Percentiles rank a stretch among this genome's conserved stretches.
These are phyloP conservation scores for Herminia tarsipennalis DNA, from an alignment of 2,888 invertebrate species.

Conservation along the genomic window DNA sequence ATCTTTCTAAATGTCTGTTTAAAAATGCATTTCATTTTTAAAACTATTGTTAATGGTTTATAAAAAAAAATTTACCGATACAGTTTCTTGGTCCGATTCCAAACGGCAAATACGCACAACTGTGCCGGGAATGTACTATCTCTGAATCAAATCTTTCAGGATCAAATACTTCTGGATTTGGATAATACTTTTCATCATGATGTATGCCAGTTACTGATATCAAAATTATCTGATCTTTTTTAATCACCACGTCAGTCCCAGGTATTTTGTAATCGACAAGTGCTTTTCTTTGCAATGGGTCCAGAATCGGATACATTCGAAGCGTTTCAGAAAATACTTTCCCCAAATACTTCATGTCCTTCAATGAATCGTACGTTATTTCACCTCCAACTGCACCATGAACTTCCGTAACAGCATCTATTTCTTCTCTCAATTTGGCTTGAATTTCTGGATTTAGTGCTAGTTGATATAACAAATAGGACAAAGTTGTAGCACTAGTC, in stretches of 20 bases:
- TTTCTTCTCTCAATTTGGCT: constrained; percentile 54
- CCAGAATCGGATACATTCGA: constrained; percentile 72
- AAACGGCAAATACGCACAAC: constrained; percentile 67
- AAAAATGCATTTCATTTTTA: too few relatives aligned
- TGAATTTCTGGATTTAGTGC: constrained; percentile 65
- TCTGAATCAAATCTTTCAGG: constrained; percentile 72
- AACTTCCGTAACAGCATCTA: constrained; percentile 53
- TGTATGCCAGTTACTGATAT: constrained; percentile 66
- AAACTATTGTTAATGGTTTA: too few relatives aligned
- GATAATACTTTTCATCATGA: constrained; percentile 66
- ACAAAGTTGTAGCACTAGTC: constrained; percentile 69
- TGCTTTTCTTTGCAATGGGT: constrained; percentile 62
- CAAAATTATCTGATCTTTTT: constrained; percentile 56
- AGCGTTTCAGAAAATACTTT: constrained; percentile 64
- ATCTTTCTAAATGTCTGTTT: not conserved
- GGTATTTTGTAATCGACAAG: constrained; percentile 58
- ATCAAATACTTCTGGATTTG: constrained; percentile 70
- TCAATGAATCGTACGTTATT: constrained; percentile 62
- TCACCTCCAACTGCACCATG: constrained; percentile 43
- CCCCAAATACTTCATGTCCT: constrained; percentile 65
- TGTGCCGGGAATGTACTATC: constrained; percentile 50
- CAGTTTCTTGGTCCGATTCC: constrained; percentile 72
- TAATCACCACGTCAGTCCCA: constrained; percentile 55
- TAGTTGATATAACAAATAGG: constrained; percentile 63
- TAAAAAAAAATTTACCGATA: constrained; percentile 70